Base-by-base conservation (phyloP, 2,113 vertebrate species). In the Rhinolophus sinicus region DNA sequence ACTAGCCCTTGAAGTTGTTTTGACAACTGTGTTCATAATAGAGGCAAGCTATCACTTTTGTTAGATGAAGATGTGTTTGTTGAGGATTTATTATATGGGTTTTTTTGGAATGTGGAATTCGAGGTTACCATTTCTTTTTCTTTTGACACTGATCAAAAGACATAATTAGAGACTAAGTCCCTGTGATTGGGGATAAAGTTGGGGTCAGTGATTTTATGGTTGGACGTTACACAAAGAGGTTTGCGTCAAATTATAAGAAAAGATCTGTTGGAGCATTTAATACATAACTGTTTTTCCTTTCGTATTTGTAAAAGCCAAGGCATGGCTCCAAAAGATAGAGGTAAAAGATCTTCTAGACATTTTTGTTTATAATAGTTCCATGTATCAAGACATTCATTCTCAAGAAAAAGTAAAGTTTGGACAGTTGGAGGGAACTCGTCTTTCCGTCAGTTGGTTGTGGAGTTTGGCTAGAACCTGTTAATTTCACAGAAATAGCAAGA, bases 401-500 rank as follows among this genome's bases (percentile, higher is more conserved):
- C 44, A 90, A 67, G 70, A 95, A 90, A 58, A 94, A 77, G 67
- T 78, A 81, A 88, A 80, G 28, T 93, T 95, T 93, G 56, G 30
- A 82, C 60, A 73, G 11, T 73, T 94, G 35, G 50, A 72, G 93
- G 56, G 40, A 96, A 94, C 58, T 86, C 80, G 52, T 90, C 78
- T 96, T 83, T 93, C 47, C 16, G 0, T 83, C 70, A 86, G 67
- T 58, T 67, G 33, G 47, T 47, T 8, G 0, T 91, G 54, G 73
- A 94, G 76, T 72, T 95, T 94, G 40, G 28, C 84, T 88, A 35
- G 22, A 90, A 62, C 56, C 28, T 94, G 62, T 93, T 86, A 58
- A 78, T 89, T 93, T 94, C 89, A 83, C 8, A 91, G 76, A 94
- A 94, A 88, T 90, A 72, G 18, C 2, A 95, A 86, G 88, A 50